A percentile compares a stretch with the other conserved stretches of the same genome.
Evolutionary conservation across 2,113 vertebrate genomes (phyloP).

Genomic region (Hystrix cristata): DNA sequence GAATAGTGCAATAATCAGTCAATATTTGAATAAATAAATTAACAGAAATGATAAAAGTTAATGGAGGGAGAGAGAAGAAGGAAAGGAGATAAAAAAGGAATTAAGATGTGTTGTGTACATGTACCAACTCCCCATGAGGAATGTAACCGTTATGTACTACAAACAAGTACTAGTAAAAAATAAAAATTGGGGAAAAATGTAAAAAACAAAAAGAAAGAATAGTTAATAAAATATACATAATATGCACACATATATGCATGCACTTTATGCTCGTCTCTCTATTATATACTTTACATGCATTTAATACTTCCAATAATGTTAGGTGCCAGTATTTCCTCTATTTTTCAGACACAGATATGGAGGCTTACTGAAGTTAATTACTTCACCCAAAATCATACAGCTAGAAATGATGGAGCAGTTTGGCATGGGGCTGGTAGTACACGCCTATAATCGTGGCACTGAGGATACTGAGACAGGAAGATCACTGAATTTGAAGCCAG

Average conservation of each 20-base stretch:
- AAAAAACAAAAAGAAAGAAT: not conserved
- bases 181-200: not conserved
- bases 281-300: constrained; percentile 20
- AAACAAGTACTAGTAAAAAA: not conserved
- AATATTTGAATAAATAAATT: constrained; percentile 1
- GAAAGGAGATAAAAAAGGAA: not conserved
- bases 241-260: not conserved
- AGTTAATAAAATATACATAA: constrained; percentile 40
- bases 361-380: not conserved
- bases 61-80: not conserved
- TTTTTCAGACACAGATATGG: constrained; percentile 44
- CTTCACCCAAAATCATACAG: not conserved
- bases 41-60: not conserved
- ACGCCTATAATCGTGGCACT: not conserved
- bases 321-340: constrained; percentile 13
- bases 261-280: not conserved
- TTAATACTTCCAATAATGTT: not conserved
- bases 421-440: not conserved
- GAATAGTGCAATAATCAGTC: not conserved
- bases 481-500: not conserved
- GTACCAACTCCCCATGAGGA: not conserved
- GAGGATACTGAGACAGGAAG: not conserved
- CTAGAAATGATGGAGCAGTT: not conserved
- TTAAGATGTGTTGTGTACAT: not conserved
- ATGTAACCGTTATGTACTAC: not conserved